Base-by-base conservation (phyloP, 2,888 invertebrate genomes). In the Oligia latruncula region DNA sequence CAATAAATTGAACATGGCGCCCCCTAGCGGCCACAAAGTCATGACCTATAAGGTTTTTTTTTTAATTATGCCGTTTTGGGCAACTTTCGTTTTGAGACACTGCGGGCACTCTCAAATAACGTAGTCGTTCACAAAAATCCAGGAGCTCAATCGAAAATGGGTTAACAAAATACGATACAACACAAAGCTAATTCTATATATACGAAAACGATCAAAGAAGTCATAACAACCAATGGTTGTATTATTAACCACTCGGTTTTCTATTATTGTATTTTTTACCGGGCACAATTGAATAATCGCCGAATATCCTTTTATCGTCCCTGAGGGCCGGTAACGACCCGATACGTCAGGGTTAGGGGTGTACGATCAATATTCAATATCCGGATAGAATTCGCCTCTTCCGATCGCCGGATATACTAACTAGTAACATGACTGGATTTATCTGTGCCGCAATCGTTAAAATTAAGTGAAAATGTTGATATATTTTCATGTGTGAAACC, bases 351-450 rank as follows among this genome's bases (percentile, higher is more conserved):
- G 94, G 96, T 95, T 96, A 95, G 95, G 96, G 95, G 96, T 94
- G 92, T 93, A 89, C 95, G 96, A 96, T 97, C 96, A 96, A 96
- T 96, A 96, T 96, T 96, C 96, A 96, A 97, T 97, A 96, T 96
- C 96, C 96, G 96, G 94, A 87, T 91, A 93, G 94, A 95, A 96
- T 96, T 96, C 95, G 94, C 93, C 94, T 95, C 95, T 96, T 96
- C 96, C 96, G 95, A 95, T 94, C 93, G 88, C 94, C 95, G 95
- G 96, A 92, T 92, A 92, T 92, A 89, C 91, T 92, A 91, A 93
- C 93, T 94, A 94, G 93, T 94, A 85, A 89, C 84, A 85, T 78
- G 75, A 91, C 90, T 91, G 92, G 92, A 93, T 94, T 94, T 92
- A 91, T 91, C 88, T 82, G 86, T 87, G 78, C 49, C 75, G 35